Conservation (phyloP, 2,797 vertebrate species). For the Acanthurus lineatus region DNA sequence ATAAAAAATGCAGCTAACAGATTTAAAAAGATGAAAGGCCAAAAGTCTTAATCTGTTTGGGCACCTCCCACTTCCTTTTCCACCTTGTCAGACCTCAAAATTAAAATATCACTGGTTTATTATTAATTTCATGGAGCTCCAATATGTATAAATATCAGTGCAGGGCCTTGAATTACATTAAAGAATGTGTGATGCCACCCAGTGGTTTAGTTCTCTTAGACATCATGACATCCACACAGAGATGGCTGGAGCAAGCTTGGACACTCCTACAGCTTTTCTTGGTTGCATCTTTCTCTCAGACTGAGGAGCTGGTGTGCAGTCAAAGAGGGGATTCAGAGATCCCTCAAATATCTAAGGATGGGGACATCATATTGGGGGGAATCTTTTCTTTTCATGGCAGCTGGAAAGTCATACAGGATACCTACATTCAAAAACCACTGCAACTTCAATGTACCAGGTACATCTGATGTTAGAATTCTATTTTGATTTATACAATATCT, state of each 20-base stretch:
- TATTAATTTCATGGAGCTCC: too few species aligned
- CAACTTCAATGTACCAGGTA: conserved; percentile 10
- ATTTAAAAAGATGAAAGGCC: too few species aligned
- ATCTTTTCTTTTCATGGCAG: not conserved
- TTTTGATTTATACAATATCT: too few species aligned
- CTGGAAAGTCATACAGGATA: not conserved
- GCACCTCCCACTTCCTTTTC: too few species aligned
- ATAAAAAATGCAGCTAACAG: too few species aligned
- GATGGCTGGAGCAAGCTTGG: not conserved
- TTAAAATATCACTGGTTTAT: too few species aligned
- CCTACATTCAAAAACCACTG: conserved; percentile 5
- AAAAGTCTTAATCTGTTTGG: too few species aligned
- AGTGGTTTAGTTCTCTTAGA: not conserved
- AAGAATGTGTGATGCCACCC: not conserved
- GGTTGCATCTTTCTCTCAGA: conserved; percentile 9
- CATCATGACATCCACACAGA: conserved; percentile 7
- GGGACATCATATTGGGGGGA: not conserved
- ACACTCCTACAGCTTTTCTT: not conserved
- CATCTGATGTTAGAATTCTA: not conserved
- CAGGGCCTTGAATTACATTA: not conserved
- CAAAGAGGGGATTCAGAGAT: not conserved
- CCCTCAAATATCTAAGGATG: not conserved
- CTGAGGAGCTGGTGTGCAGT: not conserved
- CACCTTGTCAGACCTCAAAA: too few species aligned
- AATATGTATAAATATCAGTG: not conserved